Conservation (phyloP, 2,113 vertebrate species). For the Microtus oregoni region DNA sequence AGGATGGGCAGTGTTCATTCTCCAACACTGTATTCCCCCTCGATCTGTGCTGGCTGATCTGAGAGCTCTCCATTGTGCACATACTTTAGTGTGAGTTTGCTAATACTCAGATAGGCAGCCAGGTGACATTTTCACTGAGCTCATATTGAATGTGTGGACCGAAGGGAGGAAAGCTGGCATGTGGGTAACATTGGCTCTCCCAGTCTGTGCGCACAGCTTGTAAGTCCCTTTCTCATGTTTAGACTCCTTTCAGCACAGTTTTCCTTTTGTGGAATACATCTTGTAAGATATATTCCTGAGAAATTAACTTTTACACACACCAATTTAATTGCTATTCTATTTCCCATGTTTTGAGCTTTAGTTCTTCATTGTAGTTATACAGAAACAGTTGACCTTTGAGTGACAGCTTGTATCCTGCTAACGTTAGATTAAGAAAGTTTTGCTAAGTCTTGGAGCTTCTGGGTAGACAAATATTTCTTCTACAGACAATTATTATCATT, state of each 20-base stretch:
- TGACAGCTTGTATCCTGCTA: background rate
- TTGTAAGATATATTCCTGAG: background rate
- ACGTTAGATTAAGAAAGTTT: no score
- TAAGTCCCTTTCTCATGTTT: background rate
- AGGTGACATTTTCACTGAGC: background rate
- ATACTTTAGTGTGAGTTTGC: background rate
- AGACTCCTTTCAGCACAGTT: background rate
- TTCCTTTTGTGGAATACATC: background rate
- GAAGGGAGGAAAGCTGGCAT: background rate
- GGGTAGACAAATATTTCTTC: background rate
- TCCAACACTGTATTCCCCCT: background rate
- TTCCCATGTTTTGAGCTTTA: background rate
- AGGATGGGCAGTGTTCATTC: fast-evolving
- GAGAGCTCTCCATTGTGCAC: background rate
- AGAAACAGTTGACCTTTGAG: background rate
- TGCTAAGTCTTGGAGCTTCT: background rate
- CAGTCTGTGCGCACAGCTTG: no score
- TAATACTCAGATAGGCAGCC: background rate
- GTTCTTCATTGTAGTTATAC: background rate
- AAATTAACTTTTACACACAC: background rate
- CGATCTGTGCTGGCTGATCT: background rate
- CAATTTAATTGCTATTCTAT: background rate
- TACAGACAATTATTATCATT: background rate
- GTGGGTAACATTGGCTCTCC: no score
- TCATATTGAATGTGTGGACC: background rate